Evolutionary conservation across 2,888 invertebrate genomes (phyloP), one percentile per base, ranked within the genome.

Genomic region (Amiota communis): DNA sequence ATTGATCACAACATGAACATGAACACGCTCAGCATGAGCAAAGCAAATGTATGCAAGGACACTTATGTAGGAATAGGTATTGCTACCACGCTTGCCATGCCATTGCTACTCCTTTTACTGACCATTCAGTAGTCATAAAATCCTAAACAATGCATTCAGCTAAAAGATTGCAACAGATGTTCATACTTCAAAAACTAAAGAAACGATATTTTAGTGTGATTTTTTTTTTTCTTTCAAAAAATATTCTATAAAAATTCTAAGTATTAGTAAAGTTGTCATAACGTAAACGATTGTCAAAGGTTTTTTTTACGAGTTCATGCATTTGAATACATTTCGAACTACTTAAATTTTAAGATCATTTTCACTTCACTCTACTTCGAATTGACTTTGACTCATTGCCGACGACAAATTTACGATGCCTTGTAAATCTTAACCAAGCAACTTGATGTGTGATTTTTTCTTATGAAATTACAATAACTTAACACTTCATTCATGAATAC

Each of bases 91-190:
- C 20, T 15, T 59, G 59, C 11, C 12, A 51, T 51, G 53, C 59
- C 4, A 20, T 20, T 59, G 17, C 17, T 59, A 20, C 59, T 59
- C 17, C 59, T 71, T 71, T 64, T 71, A 71, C 12, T 71, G 51
- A 64, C 64, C 64, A 71, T 71, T 71, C 71, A 71, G 71, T 71
- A 71, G 71, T 64, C 71, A 64, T 71, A 64, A 64, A 71, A 57
- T 4, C 20, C 17, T 15, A 15, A 51, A 68, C 67, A 68, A 68
- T 68, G 23, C 46, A 2, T 8, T n/a, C 13, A 15, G 56, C 56
- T 15, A 53, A 13, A 53, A 53, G 15, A 53, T 53, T 10, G 15
- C 56, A 13, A 9, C 59, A 59, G 15, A n/a, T 59, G 15, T 59
- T 23, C 59, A 12, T 20, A 59, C 23, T 59, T 15, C 61, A 17